Conservation (phyloP, 2,113 vertebrate genomes). For the Pontoporia blainvillei region DNA sequence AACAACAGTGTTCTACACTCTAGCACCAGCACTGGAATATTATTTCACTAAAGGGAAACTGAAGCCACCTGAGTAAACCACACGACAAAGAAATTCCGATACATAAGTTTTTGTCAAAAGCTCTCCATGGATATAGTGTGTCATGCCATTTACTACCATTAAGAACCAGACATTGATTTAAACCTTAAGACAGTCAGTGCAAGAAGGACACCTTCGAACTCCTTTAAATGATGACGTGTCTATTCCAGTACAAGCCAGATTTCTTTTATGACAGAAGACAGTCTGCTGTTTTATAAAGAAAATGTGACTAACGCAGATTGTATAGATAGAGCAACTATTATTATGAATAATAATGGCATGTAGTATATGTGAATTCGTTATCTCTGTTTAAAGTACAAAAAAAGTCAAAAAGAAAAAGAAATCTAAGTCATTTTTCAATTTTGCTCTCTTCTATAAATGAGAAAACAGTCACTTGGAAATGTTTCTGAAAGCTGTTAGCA, state of each 20-base stretch:
- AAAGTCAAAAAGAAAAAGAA: constrained; percentile 1
- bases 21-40: constrained; percentile 54
- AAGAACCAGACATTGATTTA: constrained; percentile 75
- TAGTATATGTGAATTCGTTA: constrained; percentile 30
- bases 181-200: constrained; percentile 47
- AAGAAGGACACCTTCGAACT: constrained; percentile 55
- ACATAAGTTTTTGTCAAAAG: constrained; percentile 77
- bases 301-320: constrained; percentile 27
- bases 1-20: constrained; percentile 67
- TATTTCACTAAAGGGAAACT: constrained; percentile 59
- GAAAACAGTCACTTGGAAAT: constrained; percentile 3
- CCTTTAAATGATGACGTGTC: constrained; percentile 39
- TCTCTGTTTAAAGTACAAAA: constrained; percentile 17
- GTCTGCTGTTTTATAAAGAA: constrained; percentile 64
- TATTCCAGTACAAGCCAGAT: constrained; percentile 59
- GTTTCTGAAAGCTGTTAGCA: constrained; percentile 3
- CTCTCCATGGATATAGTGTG: constrained; percentile 90
- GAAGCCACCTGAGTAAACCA: constrained; percentile 72
- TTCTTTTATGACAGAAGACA: constrained; percentile 78
- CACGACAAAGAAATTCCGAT: constrained; percentile 71
- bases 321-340: constrained; percentile 14
- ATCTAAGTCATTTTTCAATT: background rate
- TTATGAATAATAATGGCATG: constrained; percentile 35
- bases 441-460: background rate
- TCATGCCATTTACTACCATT: constrained; percentile 94